A percentile compares a stretch with the other conserved stretches of the same genome.
Conservation (phyloP, 2,888 invertebrate genomes). For the Caenorhabditis angaria region DNA sequence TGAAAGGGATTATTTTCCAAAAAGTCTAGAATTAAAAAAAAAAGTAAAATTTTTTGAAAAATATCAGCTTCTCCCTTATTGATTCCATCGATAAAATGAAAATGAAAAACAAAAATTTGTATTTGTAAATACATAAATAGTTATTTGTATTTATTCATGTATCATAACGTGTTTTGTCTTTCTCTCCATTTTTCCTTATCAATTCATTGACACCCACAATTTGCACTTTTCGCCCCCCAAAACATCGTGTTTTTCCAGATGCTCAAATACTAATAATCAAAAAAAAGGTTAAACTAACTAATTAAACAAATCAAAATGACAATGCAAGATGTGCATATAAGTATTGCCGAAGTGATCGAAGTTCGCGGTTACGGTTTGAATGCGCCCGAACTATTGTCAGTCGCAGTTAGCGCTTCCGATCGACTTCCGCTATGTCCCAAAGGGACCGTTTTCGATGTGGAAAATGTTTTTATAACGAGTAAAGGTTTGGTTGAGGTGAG, state of each 20-base stretch:
- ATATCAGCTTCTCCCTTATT: no score
- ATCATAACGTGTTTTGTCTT: background rate
- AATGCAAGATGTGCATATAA: constrained; percentile 47
- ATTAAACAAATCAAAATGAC: constrained; percentile 15
- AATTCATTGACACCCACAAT: background rate
- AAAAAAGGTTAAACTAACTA: no score
- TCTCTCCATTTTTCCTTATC: background rate
- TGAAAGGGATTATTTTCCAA: no score
- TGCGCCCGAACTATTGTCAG: constrained; percentile 54
- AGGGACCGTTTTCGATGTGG: constrained; percentile 58
- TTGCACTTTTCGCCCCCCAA: background rate
- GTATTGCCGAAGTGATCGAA: constrained; percentile 49
- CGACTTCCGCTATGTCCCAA: constrained; percentile 53
- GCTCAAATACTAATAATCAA: background rate
- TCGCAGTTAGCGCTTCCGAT: constrained; percentile 50
- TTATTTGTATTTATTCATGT: background rate
- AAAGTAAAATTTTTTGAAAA: no score
- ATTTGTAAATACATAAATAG: no score
- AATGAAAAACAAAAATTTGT: no score
- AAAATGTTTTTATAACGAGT: constrained; percentile 57
- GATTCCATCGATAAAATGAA: no score
- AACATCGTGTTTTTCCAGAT: background rate
- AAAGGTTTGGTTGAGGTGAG: constrained; percentile 60
- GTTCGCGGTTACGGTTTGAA: constrained; percentile 56
- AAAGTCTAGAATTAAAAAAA: no score